These are phyloP conservation scores for Condylostylus longicornis DNA, from an alignment of 1,140 invertebrate genomes.

Conservation along the genomic window DNA sequence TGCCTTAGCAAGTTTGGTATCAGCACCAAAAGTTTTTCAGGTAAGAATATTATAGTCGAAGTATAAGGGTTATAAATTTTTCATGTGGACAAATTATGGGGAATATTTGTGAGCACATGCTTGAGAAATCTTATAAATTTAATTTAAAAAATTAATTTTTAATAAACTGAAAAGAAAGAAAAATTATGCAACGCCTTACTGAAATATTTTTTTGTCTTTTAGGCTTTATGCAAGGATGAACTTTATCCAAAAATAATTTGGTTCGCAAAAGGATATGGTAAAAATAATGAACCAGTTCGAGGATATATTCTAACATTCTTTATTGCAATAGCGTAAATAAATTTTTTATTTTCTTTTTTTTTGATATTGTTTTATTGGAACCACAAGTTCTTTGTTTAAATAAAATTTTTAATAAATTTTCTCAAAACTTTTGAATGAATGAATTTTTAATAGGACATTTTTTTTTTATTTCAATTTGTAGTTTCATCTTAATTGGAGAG, in stretches of 20 bases:
- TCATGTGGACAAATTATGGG: no score
- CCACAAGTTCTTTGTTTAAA: constrained; percentile 1
- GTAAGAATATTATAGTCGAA: constrained; percentile 17
- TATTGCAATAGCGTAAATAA: constrained; percentile 62
- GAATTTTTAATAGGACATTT: no score
- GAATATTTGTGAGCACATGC: no score
- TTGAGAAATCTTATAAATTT: neutral
- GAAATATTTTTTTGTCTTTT: neutral
- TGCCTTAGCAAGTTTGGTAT: constrained; percentile 86
- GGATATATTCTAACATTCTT: constrained; percentile 85
- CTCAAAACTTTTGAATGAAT: no score
- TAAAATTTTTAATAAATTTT: no score
- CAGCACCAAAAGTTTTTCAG: constrained; percentile 87
- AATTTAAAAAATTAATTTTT: no score
- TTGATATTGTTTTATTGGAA: neutral
- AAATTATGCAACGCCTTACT: no score
- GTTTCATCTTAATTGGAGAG: constrained; percentile 49
- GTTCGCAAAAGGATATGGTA: constrained; percentile 86
- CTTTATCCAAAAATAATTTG: constrained; percentile 83
- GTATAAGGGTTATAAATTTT: neutral
- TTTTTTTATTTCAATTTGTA: constrained; percentile 7
- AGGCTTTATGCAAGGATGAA: constrained; percentile 87
- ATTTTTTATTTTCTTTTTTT: neutral
- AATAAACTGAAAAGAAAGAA: no score
- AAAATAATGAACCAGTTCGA: constrained; percentile 78